Percentiles rank a stretch among this genome's conserved stretches.
These are phyloP conservation scores for Rallus crepitans DNA, from an alignment of 2,797 vertebrate genomes.

Conservation along the genomic window DNA sequence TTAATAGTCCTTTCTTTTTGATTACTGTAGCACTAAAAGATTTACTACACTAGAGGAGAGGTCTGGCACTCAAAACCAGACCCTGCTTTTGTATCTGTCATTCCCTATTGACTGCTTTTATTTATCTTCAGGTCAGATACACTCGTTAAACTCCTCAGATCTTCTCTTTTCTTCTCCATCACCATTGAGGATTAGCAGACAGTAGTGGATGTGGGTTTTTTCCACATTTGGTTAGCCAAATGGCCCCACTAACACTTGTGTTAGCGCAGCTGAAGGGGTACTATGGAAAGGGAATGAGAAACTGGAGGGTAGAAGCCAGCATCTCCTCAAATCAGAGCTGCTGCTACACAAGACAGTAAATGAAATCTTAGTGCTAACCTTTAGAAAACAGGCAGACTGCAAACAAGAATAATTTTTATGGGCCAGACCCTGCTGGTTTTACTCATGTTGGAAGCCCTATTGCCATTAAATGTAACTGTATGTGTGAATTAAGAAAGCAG, in stretches of 20 bases:
- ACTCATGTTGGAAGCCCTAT: not conserved
- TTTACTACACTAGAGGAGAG: not conserved
- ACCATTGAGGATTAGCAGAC: not conserved
- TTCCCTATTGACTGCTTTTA: not conserved
- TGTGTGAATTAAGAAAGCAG: slow-evolving; percentile 55
- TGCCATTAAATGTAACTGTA: slow-evolving; percentile 47
- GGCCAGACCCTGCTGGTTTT: slow-evolving; percentile 35
- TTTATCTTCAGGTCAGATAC: not conserved
- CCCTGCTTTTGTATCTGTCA: not conserved
- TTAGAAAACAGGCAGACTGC: slow-evolving; percentile 36
- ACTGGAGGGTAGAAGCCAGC: not conserved
- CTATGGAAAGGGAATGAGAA: not conserved
- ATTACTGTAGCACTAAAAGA: not conserved
- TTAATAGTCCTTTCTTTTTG: not conserved
- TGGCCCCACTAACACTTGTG: not conserved
- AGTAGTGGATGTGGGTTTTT: not conserved
- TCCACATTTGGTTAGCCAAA: not conserved
- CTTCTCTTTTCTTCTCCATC: not conserved
- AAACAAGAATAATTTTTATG: slow-evolving; percentile 60
- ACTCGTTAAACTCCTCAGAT: not conserved
- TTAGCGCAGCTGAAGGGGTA: not conserved
- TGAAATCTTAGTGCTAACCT: slow-evolving; percentile 15
- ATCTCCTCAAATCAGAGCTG: slow-evolving; percentile 27
- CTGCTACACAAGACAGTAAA: slow-evolving; percentile 1
- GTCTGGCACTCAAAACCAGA: not conserved